These are phyloP conservation scores for Ciconia boyciana DNA, from an alignment of 2,113 vertebrate genomes.

Conservation along the genomic window DNA sequence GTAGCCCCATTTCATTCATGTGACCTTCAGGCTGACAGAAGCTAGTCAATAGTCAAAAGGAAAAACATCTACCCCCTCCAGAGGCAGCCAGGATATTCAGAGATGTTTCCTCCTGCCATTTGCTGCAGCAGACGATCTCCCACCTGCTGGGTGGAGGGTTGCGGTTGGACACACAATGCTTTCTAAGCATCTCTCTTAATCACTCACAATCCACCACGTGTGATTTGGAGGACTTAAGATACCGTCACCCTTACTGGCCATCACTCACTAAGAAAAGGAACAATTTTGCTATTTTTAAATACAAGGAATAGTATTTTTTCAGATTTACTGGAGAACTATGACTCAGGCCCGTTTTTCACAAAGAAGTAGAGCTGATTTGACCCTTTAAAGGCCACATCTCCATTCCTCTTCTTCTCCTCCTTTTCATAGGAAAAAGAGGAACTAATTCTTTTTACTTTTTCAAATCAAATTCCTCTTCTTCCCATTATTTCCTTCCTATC, in stretches of 20 bases:
- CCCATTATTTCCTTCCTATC: not conserved
- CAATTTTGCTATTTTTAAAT: not conserved
- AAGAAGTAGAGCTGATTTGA: not conserved
- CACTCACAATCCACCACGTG: not conserved
- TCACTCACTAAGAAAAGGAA: not conserved
- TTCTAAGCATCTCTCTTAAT: not conserved
- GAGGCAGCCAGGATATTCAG: not conserved
- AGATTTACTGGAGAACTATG: not conserved
- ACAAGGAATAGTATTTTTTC: not conserved
- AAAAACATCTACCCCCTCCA: fast-evolving
- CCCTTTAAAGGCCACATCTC: not conserved
- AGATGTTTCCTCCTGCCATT: not conserved
- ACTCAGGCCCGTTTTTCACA: not conserved
- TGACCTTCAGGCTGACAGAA: not conserved
- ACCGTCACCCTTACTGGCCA: not conserved
- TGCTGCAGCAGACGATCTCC: not conserved
- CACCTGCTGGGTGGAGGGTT: fast-evolving
- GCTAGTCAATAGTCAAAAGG: fast-evolving
- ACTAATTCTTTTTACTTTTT: not conserved
- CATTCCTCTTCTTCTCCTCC: not conserved
- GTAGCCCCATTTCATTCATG: fast-evolving
- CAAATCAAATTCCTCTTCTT: not conserved
- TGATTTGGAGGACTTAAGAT: not conserved
- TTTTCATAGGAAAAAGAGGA: not conserved
- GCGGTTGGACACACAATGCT: not conserved